A percentile compares a stretch with the other conserved stretches of the same genome.
Conservation (phyloP, 2,113 vertebrate species). For the Ahaetulla prasina region DNA sequence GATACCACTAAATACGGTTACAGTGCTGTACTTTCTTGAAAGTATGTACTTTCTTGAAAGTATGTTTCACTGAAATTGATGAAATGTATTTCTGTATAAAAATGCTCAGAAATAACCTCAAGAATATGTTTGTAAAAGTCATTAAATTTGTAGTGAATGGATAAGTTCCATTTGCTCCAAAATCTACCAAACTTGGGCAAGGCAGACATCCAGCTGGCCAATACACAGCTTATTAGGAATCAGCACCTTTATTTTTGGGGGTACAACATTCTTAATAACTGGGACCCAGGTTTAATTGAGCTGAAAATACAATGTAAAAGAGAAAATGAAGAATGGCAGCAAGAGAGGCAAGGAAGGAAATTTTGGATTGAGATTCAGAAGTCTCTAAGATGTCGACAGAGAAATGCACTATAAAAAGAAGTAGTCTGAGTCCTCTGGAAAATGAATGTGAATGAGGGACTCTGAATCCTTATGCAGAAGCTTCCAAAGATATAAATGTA, state of each 20-base stretch:
- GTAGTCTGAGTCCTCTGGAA: neutral
- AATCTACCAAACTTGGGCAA: neutral
- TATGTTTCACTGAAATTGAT: neutral
- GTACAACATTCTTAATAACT: neutral
- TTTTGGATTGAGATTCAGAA: neutral
- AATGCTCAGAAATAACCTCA: neutral
- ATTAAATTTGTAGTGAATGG: neutral
- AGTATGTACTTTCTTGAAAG: neutral
- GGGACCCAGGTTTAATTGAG: neutral
- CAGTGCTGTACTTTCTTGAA: neutral
- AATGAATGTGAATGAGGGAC: neutral
- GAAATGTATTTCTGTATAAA: neutral
- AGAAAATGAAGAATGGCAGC: neutral
- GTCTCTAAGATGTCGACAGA: neutral
- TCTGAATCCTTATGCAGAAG: neutral
- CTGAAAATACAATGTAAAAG: neutral
- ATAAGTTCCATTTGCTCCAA: neutral
- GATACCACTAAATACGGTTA: neutral
- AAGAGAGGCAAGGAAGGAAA: neutral
- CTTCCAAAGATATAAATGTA: neutral
- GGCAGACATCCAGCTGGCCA: neutral
- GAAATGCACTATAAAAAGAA: neutral
- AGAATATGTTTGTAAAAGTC: neutral
- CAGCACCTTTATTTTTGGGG: neutral
- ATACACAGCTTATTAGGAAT: neutral